Percentiles rank a stretch among this genome's conserved stretches.
Evolutionary conservation across 2,797 vertebrate genomes (phyloP).

Genomic region (Anguilla megastoma): DNA sequence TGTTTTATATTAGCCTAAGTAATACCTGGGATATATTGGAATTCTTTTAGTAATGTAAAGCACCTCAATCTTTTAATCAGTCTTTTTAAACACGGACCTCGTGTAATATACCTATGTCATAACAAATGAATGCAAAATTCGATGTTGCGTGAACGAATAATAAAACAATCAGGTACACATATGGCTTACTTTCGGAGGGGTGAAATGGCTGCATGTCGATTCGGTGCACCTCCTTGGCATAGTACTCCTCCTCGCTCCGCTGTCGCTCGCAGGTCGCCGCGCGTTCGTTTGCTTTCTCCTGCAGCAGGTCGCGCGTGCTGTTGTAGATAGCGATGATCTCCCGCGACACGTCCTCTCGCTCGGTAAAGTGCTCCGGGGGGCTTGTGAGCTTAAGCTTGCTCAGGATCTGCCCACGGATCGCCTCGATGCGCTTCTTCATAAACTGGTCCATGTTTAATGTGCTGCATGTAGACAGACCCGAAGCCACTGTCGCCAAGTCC

Average conservation of each 20-base stretch:
- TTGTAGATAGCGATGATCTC: slow-evolving; percentile 97
- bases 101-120: neutral
- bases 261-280: slow-evolving; percentile 91
- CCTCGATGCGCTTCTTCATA: slow-evolving; percentile 92
- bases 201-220: slow-evolving; percentile 87
- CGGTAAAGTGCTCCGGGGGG: slow-evolving; percentile 88
- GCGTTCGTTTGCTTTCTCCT: slow-evolving; percentile 91
- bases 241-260: slow-evolving; percentile 94
- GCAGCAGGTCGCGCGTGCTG: slow-evolving; percentile 93
- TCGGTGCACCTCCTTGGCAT: slow-evolving; percentile 97
- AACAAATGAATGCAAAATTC: neutral
- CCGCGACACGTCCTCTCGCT: slow-evolving; percentile 89
- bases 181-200: slow-evolving; percentile 85
- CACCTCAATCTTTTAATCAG: neutral
- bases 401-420: slow-evolving; percentile 93
- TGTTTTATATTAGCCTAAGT: neutral
- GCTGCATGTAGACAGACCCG: slow-evolving; percentile 93
- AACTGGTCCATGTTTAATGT: slow-evolving; percentile 95
- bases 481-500: slow-evolving; percentile 83
- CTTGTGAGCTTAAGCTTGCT: slow-evolving; percentile 93
- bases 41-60: neutral
- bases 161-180: neutral
- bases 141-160: neutral
- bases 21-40: neutral
- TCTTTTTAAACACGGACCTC: neutral